Conservation (phyloP, 2,797 vertebrate genomes). For the Lophius americanus region DNA sequence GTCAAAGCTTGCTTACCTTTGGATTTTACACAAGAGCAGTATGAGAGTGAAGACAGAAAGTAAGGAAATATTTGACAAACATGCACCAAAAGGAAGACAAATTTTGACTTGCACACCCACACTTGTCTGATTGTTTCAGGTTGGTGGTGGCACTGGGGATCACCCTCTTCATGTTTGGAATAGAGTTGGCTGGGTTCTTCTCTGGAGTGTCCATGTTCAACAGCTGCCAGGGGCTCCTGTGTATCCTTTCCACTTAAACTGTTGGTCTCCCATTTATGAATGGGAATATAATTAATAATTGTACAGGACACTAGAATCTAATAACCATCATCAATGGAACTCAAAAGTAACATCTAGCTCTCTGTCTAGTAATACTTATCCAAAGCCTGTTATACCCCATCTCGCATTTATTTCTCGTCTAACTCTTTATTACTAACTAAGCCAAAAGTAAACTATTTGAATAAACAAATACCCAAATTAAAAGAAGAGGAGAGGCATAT, state of each 20-base stretch:
- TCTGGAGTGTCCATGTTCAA: slow-evolving; percentile 94
- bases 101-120: background rate
- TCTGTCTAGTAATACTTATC: too few relatives aligned
- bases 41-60: slow-evolving; percentile 81
- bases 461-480: too few relatives aligned
- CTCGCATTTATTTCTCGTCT: too few relatives aligned
- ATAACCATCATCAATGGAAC: background rate
- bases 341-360: background rate
- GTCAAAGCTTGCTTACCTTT: slow-evolving; percentile 87
- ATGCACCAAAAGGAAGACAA: slow-evolving; percentile 60
- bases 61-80: slow-evolving; percentile 60
- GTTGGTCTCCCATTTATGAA: background rate
- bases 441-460: too few relatives aligned
- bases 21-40: slow-evolving; percentile 84
- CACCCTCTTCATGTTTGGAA: slow-evolving; percentile 86
- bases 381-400: too few relatives aligned
- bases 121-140: slow-evolving; percentile 66
- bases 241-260: slow-evolving; percentile 84
- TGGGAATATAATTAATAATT: background rate
- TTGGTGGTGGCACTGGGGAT: slow-evolving; percentile 86
- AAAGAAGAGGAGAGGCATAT: too few relatives aligned
- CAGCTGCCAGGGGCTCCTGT: slow-evolving; percentile 87
- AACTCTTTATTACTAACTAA: too few relatives aligned
- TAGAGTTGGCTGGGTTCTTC: slow-evolving; percentile 89
- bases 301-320: background rate